Evolutionary conservation across 2,888 invertebrate species (phyloP).

Genomic region (Amphipoea oculea): DNA sequence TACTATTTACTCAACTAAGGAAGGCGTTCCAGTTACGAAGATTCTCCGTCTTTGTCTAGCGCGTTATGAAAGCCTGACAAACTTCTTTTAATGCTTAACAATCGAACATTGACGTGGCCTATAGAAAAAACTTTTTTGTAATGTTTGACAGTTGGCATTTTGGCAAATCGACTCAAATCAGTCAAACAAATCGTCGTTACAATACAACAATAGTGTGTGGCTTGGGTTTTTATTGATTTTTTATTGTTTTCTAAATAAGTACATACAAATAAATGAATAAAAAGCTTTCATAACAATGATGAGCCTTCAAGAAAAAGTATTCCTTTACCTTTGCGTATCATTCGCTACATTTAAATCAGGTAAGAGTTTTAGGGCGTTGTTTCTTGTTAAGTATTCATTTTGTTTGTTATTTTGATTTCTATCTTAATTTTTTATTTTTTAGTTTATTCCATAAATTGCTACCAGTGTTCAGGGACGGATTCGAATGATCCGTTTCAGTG

Average conservation of each 20-base stretch:
- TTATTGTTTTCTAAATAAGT: constrained; percentile 26
- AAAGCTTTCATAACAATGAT: constrained; percentile 64
- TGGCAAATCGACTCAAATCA: neutral
- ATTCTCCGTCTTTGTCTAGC: neutral
- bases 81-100: neutral
- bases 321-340: constrained; percentile 67
- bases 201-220: neutral
- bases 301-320: constrained; percentile 52
- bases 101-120: neutral
- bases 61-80: too few species aligned
- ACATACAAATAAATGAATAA: constrained; percentile 26
- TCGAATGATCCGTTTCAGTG: constrained; percentile 95
- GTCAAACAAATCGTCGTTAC: constrained; percentile 12
- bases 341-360: constrained; percentile 74
- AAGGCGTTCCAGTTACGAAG: neutral
- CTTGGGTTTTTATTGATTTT: constrained; percentile 60
- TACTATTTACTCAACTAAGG: neutral
- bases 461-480: constrained; percentile 96
- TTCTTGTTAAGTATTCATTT: constrained; percentile 63
- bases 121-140: neutral
- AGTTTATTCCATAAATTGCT: constrained; percentile 94
- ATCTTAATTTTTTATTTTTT: constrained; percentile 77
- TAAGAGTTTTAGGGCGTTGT: constrained; percentile 77
- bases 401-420: constrained; percentile 68
- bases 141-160: constrained; percentile 2